Evolutionary conservation across 2,888 invertebrate species (phyloP).

Genomic region (Craniophora ligustri): DNA sequence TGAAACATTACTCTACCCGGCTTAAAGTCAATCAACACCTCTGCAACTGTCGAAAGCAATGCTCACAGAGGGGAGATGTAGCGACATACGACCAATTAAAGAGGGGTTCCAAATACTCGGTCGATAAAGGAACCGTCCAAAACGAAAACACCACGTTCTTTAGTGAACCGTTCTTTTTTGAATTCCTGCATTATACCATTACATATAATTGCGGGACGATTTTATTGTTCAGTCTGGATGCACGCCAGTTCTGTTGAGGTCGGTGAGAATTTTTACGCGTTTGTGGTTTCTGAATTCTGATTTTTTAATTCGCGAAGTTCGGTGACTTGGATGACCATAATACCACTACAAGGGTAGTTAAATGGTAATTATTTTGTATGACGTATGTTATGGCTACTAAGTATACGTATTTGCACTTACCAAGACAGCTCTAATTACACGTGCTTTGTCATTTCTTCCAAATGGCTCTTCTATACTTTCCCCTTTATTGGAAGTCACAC

Average conservation of each 20-base stretch:
- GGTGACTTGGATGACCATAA: too few species aligned
- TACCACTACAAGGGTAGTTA: too few species aligned
- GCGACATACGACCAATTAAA: slow-evolving; percentile 42
- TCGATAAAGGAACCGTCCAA: slow-evolving; percentile 5
- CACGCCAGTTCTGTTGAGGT: background rate
- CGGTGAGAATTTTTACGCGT: background rate
- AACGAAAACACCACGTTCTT: slow-evolving; percentile 8
- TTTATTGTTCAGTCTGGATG: slow-evolving; percentile 9
- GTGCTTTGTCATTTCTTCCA: too few species aligned
- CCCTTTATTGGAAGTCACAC: too few species aligned
- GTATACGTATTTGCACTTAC: too few species aligned
- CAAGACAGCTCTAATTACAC: too few species aligned
- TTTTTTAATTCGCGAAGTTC: slow-evolving; percentile 7
- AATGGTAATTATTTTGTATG: too few species aligned
- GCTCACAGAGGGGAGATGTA: slow-evolving; percentile 15
- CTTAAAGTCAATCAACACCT: slow-evolving; percentile 37
- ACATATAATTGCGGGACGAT: background rate
- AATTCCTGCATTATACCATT: slow-evolving; percentile 7
- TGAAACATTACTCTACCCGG: slow-evolving; percentile 23
- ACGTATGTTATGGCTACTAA: too few species aligned
- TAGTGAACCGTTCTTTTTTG: background rate
- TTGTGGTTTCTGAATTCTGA: slow-evolving; percentile 4
- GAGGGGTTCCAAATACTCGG: slow-evolving; percentile 26
- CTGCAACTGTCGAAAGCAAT: slow-evolving; percentile 18
- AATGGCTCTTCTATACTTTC: too few species aligned